A percentile compares a stretch with the other conserved stretches of the same genome.
Conservation (phyloP, 1,140 invertebrate genomes). For the Anastrepha obliqua region DNA sequence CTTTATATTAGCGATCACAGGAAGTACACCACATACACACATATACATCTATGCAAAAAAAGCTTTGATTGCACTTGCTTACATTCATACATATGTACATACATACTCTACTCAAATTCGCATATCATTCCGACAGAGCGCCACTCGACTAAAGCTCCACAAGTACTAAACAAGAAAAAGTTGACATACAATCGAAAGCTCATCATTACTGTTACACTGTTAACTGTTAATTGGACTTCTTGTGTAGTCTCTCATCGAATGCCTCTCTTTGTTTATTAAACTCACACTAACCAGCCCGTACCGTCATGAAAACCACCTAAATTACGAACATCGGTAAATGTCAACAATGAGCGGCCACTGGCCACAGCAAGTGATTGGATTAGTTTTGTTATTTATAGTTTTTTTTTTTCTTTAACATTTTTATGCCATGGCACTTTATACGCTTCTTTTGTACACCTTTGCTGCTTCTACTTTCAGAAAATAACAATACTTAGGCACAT, state of each 20-base stretch:
- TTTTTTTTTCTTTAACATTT: no score
- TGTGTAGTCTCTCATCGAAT: neutral
- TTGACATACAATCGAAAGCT: neutral
- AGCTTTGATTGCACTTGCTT: no score
- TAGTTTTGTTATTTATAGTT: neutral
- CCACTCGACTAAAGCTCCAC: neutral
- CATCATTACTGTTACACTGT: neutral
- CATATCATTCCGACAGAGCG: neutral
- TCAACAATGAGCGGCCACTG: conserved; percentile 23
- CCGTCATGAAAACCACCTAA: neutral
- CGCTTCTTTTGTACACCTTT: neutral
- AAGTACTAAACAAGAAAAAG: neutral
- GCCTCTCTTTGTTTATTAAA: no score
- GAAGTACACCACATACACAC: neutral
- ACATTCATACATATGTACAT: no score
- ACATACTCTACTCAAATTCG: neutral
- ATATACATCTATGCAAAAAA: neutral
- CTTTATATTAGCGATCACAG: neutral
- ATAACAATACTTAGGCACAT: no score
- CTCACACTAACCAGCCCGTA: neutral
- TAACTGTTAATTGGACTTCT: conserved; percentile 18
- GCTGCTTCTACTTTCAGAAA: neutral
- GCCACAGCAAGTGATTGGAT: neutral
- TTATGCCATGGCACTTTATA: neutral
- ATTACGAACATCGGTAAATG: neutral